phyloP scores from a whole-genome alignment of 2,888 invertebrate species.

The Sympetrum striolatum region DNA sequence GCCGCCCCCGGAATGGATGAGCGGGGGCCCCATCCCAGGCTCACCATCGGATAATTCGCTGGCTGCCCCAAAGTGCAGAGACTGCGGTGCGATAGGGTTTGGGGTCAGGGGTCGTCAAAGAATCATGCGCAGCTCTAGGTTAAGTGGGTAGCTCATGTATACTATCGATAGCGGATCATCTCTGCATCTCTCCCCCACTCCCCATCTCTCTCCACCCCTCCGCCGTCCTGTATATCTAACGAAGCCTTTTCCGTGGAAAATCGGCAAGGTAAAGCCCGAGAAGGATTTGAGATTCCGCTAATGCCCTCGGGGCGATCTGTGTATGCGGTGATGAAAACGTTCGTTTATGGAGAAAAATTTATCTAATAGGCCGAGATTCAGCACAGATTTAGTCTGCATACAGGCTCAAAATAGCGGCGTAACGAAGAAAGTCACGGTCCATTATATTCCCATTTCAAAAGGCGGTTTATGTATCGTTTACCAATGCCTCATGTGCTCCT shows the following conservation, averaged over 20 bases:
- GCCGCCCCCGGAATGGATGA: not conserved
- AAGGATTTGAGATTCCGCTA: not conserved
- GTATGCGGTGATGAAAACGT: not conserved
- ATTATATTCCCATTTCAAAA: no score
- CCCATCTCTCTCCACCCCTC: not conserved
- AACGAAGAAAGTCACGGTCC: no score
- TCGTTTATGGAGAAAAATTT: not conserved
- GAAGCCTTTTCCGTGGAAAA: not conserved
- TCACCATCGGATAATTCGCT: not conserved
- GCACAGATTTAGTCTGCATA: no score
- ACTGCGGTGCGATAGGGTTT: not conserved
- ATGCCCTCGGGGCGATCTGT: not conserved
- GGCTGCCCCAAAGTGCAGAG: conserved; percentile 3
- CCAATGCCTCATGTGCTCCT: no score
- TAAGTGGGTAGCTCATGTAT: not conserved
- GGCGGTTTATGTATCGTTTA: no score
- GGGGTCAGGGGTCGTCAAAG: not conserved
- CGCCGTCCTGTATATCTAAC: not conserved
- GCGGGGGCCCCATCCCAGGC: not conserved
- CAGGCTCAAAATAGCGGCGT: no score
- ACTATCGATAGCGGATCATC: not conserved
- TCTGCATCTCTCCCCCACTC: not conserved
- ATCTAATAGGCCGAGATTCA: no score
- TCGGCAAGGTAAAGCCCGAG: not conserved
- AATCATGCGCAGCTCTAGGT: not conserved